Evolutionary conservation across 2,797 vertebrate species (phyloP), one percentile per base, ranked within the genome.

Genomic region (Lemur catta): DNA sequence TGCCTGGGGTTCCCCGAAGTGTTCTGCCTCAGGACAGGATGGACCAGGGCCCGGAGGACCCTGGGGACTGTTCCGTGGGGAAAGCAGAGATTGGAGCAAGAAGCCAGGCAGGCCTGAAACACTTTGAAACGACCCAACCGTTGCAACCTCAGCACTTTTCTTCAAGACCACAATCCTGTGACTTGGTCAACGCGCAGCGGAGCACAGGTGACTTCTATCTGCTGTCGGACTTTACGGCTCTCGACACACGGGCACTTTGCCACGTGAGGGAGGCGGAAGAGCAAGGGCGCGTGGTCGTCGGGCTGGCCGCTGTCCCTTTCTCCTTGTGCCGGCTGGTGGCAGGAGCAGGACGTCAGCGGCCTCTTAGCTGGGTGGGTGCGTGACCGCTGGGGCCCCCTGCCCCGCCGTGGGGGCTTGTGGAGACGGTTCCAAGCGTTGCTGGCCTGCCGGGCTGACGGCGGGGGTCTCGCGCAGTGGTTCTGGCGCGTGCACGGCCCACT

Each of bases 171-270:
- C 41, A 22, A 0, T 1, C 20, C 52, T 7, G 18, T 13, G 35
- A 9, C n/a, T 12, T 0, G 0, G 41, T 9, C 6, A 7, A 7
- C 15, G n/a, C 22, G 38, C 55, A 33, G 0, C 0, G 7, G 81
- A 30, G 20, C 18, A 28, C 33, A 2, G 46, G 15, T 0, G 22
- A 7, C 8, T 12, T 30, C 38, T n/a, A 0, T 30, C 67, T 12
- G 9, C 52, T 7, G 22, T 35, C 57, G 9, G 26, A 2, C 50
- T 69, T 43, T 7, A 5, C 3, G 2, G 43, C 26, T 41, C 46
- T 55, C 11, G 41, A 35, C n/a, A 4, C 13, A 0, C 0, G 3
- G 9, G 22, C 9, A 17, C 30, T 13, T 24, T 10, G 3, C 30
- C 9, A 1, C 0, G 4, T 30, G 46, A 33, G 2, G 11, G 13